Evolutionary conservation across 2,797 vertebrate genomes (phyloP).

Genomic region (Falco concolor): DNA sequence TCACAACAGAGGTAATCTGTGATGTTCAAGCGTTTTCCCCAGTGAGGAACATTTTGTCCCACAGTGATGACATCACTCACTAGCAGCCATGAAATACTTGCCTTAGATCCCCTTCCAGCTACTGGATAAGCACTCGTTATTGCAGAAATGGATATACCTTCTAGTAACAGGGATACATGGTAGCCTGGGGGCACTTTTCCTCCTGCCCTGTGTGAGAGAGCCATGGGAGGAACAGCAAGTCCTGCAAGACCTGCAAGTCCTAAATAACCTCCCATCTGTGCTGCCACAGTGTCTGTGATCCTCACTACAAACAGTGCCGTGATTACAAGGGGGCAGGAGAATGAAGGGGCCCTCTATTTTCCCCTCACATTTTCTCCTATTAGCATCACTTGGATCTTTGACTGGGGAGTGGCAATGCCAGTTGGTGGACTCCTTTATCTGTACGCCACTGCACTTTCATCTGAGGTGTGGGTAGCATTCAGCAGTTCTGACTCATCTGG

Average conservation of each 20-base stretch:
- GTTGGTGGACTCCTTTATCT: not conserved
- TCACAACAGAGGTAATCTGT: constrained; percentile 12
- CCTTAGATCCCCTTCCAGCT: not conserved
- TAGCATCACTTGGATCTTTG: not conserved
- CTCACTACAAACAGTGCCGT: not conserved
- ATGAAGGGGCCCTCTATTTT: not conserved
- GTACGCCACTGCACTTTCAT: not conserved
- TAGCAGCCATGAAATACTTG: not conserved
- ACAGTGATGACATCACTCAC: not conserved
- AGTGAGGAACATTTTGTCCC: not conserved
- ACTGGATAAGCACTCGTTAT: not conserved
- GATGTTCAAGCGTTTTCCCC: not conserved
- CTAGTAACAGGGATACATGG: not conserved
- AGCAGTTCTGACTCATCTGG: not conserved
- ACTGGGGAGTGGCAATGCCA: not conserved
- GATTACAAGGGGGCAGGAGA: not conserved
- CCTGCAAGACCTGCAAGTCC: not conserved
- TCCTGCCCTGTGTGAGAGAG: not conserved
- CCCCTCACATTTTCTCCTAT: not conserved
- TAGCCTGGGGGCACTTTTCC: not conserved
- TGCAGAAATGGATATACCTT: not conserved
- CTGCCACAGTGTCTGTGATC: not conserved
- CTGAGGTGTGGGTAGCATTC: not conserved
- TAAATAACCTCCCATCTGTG: not conserved
- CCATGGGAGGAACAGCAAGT: not conserved